phyloP scores from a whole-genome alignment of 2,113 vertebrate species.

The Poicephalus gulielmi region DNA sequence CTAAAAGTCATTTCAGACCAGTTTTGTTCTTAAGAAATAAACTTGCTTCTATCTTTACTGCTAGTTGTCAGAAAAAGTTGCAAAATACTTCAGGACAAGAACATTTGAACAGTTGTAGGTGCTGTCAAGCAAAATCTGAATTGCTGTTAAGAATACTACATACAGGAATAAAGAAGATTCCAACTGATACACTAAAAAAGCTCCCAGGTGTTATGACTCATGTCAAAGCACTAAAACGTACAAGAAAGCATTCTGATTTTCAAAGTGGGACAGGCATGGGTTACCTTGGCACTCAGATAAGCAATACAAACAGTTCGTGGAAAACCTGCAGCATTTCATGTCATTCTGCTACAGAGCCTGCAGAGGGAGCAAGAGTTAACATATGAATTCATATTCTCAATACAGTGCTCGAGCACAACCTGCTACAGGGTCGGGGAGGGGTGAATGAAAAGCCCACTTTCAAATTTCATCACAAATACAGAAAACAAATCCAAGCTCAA shows the following conservation, averaged over 20 bases:
- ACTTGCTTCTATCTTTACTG: background rate
- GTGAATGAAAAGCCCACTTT: background rate
- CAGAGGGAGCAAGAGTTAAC: conserved; percentile 46
- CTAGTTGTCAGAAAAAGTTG: background rate
- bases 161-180: background rate
- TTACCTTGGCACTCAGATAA: background rate
- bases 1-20: background rate
- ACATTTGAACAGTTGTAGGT: background rate
- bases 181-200: background rate
- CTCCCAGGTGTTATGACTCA: too few relatives aligned
- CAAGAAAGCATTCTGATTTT: background rate
- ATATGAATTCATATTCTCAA: background rate
- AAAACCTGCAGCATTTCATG: background rate
- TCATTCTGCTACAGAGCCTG: background rate
- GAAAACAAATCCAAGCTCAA: background rate
- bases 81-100: background rate
- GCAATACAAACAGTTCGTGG: background rate
- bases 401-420: background rate
- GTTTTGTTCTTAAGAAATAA: background rate
- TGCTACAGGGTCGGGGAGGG: background rate
- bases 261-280: rapidly evolving
- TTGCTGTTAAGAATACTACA: background rate
- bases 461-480: background rate
- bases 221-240: rapidly evolving
- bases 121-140: background rate